Percentiles rank a stretch among this genome's conserved stretches.
These are phyloP conservation scores for Panagrolaimus sp. DNA, from an alignment of 1,140 invertebrate genomes.

Conservation along the genomic window DNA sequence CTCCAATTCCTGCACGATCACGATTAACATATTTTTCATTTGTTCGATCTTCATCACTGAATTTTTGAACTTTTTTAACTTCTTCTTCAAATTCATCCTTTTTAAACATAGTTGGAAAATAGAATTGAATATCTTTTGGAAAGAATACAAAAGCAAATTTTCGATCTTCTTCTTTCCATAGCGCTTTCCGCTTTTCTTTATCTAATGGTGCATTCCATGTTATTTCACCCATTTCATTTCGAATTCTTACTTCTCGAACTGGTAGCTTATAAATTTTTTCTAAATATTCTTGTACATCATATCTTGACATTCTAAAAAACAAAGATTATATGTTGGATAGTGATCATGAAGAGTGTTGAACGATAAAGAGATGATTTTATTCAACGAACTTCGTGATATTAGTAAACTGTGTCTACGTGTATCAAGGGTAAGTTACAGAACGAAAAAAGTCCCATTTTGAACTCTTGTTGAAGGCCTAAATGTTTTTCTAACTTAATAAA, in stretches of 20 bases:
- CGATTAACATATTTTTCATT: slow-evolving; percentile 19
- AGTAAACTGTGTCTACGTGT: no score
- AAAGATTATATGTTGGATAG: no score
- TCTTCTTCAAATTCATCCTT: slow-evolving; percentile 12
- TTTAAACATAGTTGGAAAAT: slow-evolving; percentile 9
- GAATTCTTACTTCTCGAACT: slow-evolving; percentile 53
- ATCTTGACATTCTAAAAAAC: slow-evolving; percentile 42
- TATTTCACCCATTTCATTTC: slow-evolving; percentile 11
- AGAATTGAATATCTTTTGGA: slow-evolving; percentile 26
- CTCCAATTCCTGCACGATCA: slow-evolving; percentile 4
- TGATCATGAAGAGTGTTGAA: no score
- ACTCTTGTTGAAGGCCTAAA: no score
- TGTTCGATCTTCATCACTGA: slow-evolving; percentile 3
- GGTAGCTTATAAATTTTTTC: slow-evolving; percentile 57
- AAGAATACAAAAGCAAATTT: slow-evolving; percentile 54
- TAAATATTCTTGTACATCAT: slow-evolving; percentile 52
- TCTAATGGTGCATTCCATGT: slow-evolving; percentile 25
- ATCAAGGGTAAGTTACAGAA: no score
- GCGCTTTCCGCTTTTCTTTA: slow-evolving; percentile 35
- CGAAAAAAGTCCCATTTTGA: no score
- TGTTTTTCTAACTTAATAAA: no score
- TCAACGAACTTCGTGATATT: no score
- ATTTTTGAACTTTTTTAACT: slow-evolving; percentile 6
- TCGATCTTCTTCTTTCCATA: slow-evolving; percentile 57
- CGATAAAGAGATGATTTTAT: no score